Base-by-base conservation (phyloP, 2,113 vertebrate species). In the Tetrao urogallus region DNA sequence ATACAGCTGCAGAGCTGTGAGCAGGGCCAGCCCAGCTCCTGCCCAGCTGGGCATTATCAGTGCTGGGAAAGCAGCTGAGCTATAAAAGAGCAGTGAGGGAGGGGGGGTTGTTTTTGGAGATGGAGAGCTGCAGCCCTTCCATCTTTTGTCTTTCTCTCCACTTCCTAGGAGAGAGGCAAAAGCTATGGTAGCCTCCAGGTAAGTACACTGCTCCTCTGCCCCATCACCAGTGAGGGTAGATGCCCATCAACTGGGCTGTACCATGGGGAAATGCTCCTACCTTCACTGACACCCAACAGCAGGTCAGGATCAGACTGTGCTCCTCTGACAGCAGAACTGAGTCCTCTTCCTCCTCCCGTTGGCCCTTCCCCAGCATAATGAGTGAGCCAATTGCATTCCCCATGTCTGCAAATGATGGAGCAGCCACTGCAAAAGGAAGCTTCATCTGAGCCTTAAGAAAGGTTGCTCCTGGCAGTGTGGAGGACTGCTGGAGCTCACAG, bases 201-300 rank as follows among this genome's bases (percentile, higher is more conserved):
- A 77, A 57, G 73, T 36, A 48, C 45, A 86, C 57, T 66, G 42
- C 20, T n/a, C 10, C 7, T 19, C 13, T 22, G 2, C 48, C 32
- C 52, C 2, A 2, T 38, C 16, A 24, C 8, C 11, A 34, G 38
- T 27, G 11, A 34, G 5, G 6, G n/a, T 5, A 20, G 56, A 52
- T 8, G 63, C 4, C 8, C 21, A 47, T 66, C 6, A 30, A 47
- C 6, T 28, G 40, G 54, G 69, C 12, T 28, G n/a, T 42, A 48
- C 8, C 4, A 36, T 10, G 65, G 50, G 40, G 22, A 36, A 54
- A 25, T 19, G 24, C 61, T 13, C 79, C 45, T 89, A 99, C 99
- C 98, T 99, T 99, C 81, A 99, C 98, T 0, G 99, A 98, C 52
- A 99, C 98, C 99, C 99, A 99, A 96, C 98, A 99, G 95, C 98